Evolutionary conservation across 1,140 invertebrate species (phyloP), one percentile per base, ranked within the genome.

Genomic region (Piezodorus guildinii): DNA sequence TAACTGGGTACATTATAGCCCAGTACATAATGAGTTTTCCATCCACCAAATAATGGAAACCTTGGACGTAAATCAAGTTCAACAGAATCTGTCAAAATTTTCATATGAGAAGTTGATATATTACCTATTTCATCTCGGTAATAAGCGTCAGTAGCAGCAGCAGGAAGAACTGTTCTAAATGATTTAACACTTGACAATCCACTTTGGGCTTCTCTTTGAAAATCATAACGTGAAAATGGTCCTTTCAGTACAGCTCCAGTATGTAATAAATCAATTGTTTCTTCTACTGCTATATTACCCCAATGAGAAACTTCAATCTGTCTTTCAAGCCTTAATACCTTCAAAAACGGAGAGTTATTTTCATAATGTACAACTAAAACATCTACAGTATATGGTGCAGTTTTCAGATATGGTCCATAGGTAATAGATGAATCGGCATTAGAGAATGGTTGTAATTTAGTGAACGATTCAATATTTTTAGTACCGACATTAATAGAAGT

Each of bases 81-180:
- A 17, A 98, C 91, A 43, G 90, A 88, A 73, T 98, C 94, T 68
- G 90, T 87, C 69, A 87, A 81, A 15, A 89, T 73, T 69, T 86
- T 81, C 74, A 98, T 87, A 73, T 94, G 88, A 1, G 94, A 98
- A 8, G 96, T 99, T 2, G 95, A 98, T 72, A 99, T 99, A 74
- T 99, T 99, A 25, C 97, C 97, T 77, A 99, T 99, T 69, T 95
- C 94, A 77, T 99, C 97, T 27, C 94, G 79, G 72, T 96, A 96
- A 73, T 95, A 95, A 66, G 95, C 90, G 70, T 97, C 93, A 62
- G 84, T 81, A 14, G 92, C 89, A 0, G 92, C 85, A 16, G 92
- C 88, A 14, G 96, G 96, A 19, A 99, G 75, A 63, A 94, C 76
- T 0, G 95, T 98, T 77, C 92, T 94, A 72, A 96, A 97, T 6